A percentile compares a stretch with the other conserved stretches of the same genome.
These are phyloP conservation scores for Nomia melanderi DNA, from an alignment of 1,140 invertebrate species.

Conservation along the genomic window DNA sequence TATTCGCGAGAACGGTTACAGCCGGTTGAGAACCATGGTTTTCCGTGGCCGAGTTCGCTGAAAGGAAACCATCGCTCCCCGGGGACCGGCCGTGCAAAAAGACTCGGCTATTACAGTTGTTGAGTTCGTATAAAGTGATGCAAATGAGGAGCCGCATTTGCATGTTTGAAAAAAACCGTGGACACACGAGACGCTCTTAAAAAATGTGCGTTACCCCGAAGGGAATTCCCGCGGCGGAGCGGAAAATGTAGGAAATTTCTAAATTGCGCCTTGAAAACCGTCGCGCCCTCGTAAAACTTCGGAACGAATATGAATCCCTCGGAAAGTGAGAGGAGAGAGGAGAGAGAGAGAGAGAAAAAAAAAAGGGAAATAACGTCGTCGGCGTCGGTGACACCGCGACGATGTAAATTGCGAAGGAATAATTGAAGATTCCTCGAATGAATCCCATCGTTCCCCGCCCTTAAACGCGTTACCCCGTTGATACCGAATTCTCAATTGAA, in stretches of 20 bases:
- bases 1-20: not conserved
- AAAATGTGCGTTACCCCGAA: not conserved
- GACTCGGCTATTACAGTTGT: slow-evolving; percentile 6
- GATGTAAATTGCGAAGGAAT: too few species aligned
- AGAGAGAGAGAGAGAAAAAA: too few species aligned
- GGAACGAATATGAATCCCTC: too few species aligned
- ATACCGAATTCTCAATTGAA: too few species aligned
- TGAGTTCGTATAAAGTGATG: slow-evolving; percentile 6
- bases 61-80: not conserved
- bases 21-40: not conserved
- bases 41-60: not conserved
- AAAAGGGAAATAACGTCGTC: too few species aligned
- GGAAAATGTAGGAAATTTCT: not conserved
- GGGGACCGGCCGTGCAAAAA: not conserved
- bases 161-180: slow-evolving; percentile 3
- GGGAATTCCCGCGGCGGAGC: not conserved
- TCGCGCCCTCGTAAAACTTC: not conserved
- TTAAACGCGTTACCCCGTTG: too few species aligned
- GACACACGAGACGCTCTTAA: not conserved
- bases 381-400: too few species aligned
- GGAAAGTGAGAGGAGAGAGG: too few species aligned
- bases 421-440: too few species aligned
- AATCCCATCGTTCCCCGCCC: too few species aligned
- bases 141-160: slow-evolving; percentile 3
- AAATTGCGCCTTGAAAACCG: not conserved